Evolutionary conservation across 2,113 vertebrate species (phyloP).

Genomic region (Pteropus alecto): DNA sequence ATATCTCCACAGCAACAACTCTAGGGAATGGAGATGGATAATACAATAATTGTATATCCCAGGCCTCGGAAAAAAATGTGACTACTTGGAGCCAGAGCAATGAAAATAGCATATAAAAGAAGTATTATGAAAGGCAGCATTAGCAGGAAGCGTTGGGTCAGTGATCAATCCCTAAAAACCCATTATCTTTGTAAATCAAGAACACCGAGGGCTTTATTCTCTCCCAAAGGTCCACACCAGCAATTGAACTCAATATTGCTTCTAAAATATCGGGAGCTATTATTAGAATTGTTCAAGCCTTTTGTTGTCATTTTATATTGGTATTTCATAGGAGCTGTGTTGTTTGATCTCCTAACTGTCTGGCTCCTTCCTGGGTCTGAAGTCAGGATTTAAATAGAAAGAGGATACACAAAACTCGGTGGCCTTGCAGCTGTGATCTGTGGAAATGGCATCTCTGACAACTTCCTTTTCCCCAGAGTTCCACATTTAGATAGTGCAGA

Average conservation of each 20-base stretch:
- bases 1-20: neutral
- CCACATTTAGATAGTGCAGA: conserved; percentile 33
- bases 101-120: neutral
- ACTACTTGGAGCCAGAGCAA: neutral
- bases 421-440: conserved; percentile 23
- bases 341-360: conserved; percentile 68
- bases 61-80: neutral
- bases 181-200: neutral
- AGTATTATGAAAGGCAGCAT: neutral
- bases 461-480: conserved; percentile 60
- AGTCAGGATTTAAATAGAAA: conserved; percentile 51
- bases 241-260: conserved; percentile 31
- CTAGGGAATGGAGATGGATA: neutral
- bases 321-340: conserved; percentile 8
- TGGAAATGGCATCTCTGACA: conserved; percentile 38
- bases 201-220: neutral
- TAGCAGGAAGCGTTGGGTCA: neutral
- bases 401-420: neutral
- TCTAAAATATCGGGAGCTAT: neutral
- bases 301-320: conserved; percentile 44
- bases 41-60: neutral
- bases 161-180: neutral
- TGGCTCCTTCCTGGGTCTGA: conserved; percentile 35
- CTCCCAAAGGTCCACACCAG: conserved; percentile 11
- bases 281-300: conserved; percentile 48